phyloP scores from a whole-genome alignment of 2,113 vertebrate genomes.

The Carassius auratus region DNA sequence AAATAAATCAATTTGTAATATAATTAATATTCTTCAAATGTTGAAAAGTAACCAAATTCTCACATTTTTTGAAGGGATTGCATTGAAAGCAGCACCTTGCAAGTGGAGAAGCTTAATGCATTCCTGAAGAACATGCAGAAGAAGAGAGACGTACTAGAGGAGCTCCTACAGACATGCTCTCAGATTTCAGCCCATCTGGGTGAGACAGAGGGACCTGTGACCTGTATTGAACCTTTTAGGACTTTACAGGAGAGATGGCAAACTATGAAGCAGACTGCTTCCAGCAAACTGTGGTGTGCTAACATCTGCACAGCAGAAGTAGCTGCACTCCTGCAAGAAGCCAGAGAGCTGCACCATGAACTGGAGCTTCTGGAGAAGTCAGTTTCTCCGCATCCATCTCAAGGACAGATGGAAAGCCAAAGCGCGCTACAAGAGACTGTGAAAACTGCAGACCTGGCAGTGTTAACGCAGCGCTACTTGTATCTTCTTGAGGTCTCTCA shows the following conservation, averaged over 20 bases:
- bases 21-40: not conserved
- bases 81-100: constrained; percentile 73
- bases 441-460: constrained; percentile 74
- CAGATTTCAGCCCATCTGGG: constrained; percentile 74
- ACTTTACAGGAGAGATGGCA: constrained; percentile 82
- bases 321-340: constrained; percentile 68
- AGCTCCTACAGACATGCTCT: constrained; percentile 73
- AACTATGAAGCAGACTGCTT: constrained; percentile 73
- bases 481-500: constrained; percentile 75
- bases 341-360: constrained; percentile 67
- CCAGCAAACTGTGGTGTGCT: constrained; percentile 75
- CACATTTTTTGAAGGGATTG: constrained; percentile 67
- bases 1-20: not conserved
- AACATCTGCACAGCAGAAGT: constrained; percentile 71
- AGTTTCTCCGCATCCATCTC: constrained; percentile 48
- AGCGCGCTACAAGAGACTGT: constrained; percentile 57
- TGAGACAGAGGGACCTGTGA: constrained; percentile 77
- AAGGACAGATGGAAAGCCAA: constrained; percentile 56
- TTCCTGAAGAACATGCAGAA: constrained; percentile 73
- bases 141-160: constrained; percentile 74
- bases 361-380: constrained; percentile 71
- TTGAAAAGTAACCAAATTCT: not conserved
- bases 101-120: constrained; percentile 76
- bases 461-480: constrained; percentile 71
- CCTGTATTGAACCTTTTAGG: constrained; percentile 78